Base-by-base conservation (phyloP, 30 jellyfish, hydroid and myxozoan species). In the Turritopsis dohrnii region DNA sequence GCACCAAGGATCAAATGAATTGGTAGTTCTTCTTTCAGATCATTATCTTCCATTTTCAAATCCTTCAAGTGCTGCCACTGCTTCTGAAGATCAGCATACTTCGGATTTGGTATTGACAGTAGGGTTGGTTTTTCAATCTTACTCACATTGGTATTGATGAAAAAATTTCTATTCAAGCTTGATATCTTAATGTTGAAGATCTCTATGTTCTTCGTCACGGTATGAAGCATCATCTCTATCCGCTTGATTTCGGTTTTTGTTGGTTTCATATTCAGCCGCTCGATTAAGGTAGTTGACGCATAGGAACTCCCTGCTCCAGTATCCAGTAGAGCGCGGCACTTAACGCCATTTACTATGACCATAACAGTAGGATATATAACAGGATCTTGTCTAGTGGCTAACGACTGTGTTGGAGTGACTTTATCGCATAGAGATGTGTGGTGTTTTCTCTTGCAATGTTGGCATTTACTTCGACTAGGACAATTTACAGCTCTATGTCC, bases 331-430 rank as follows among this genome's bases (percentile, higher is more conserved):
- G n/a, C n/a, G n/a, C n/a, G n/a, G n/a, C n/a, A n/a, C n/a, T n/a
- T n/a, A n/a, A n/a, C n/a, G n/a, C n/a, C n/a, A 84, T 89, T 79
- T 5, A 83, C 96, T 66, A 29, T 28, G 54, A 79, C 94, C 22
- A 79, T 28, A 1, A 89, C 96, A 54, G 82, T 83, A 19, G 96
- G 93, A 71, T 89, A 84, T 19, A 54, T 79, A 30, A 89, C 93
- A 20, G 90, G 22, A 21, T 24, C 76, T 7, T 71, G 0, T 60
- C 22, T 60, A 60, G 73, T 60, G 21, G 73, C 73, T 0, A 60
- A 0, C 73, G 73, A 60, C 0, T 21, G 73, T 60, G 73, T 60
- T 29, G 20, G 81, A 25, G 81, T 72, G 24, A 19, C 81, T 29
- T 72, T 72, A n/a, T n/a, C n/a, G n/a, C n/a, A n/a, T 71, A 23